A percentile compares a stretch with the other conserved stretches of the same genome.
Conservation (phyloP, 2,888 invertebrate genomes). For the Plutella xylostella region DNA sequence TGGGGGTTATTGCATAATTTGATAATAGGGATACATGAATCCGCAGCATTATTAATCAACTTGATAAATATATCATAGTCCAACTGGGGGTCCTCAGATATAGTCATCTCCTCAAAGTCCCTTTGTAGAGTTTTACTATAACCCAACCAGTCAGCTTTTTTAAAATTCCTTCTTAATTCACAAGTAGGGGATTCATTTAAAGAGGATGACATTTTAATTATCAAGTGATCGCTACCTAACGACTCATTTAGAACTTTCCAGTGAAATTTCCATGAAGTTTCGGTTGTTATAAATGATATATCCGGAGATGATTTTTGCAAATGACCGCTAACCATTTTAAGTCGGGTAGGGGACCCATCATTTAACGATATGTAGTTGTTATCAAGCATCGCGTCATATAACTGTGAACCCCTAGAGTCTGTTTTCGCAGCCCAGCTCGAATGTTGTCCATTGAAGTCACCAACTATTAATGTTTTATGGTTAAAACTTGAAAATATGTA, state of each 20-base stretch:
- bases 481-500: not conserved
- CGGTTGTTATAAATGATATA: slow-evolving; percentile 13
- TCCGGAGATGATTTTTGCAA: slow-evolving; percentile 17
- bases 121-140: not conserved
- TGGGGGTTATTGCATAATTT: slow-evolving; percentile 15
- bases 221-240: slow-evolving; percentile 16
- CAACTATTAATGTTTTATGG: slow-evolving; percentile 9
- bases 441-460: slow-evolving; percentile 19
- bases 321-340: slow-evolving; percentile 9
- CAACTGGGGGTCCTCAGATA: slow-evolving; percentile 1
- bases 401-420: slow-evolving; percentile 15
- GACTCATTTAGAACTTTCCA: slow-evolving; percentile 16
- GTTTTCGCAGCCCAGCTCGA: slow-evolving; percentile 17
- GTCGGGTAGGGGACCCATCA: slow-evolving; percentile 15
- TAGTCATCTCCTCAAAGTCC: not conserved
- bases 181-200: too few species aligned
- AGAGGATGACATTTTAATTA: slow-evolving; percentile 14
- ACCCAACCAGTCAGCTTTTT: not conserved
- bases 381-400: slow-evolving; percentile 14
- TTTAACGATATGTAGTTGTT: slow-evolving; percentile 14
- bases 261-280: slow-evolving; percentile 14
- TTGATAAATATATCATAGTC: not conserved
- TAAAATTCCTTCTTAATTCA: slow-evolving; percentile 7
- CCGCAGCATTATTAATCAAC: slow-evolving; percentile 10
- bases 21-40: slow-evolving; percentile 9